These are phyloP conservation scores for Cossypha niveicapilla DNA, from an alignment of 2,797 vertebrate genomes.

Conservation along the genomic window DNA sequence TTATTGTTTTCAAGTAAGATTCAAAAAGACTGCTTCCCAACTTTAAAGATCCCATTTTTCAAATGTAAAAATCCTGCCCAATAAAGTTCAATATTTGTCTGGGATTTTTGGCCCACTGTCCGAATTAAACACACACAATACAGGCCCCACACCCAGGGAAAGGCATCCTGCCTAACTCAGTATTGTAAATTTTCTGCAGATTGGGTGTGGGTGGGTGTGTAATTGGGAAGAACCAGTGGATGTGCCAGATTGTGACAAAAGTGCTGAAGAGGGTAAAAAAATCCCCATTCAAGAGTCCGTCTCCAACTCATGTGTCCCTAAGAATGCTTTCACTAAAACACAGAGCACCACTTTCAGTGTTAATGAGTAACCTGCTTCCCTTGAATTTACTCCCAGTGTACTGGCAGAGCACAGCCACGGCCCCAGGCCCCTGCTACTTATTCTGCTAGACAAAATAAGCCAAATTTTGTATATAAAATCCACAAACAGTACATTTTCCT, in stretches of 20 bases:
- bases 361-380: background rate
- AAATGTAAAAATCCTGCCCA: background rate
- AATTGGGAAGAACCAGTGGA: background rate
- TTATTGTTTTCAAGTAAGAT: constrained; percentile 73
- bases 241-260: background rate
- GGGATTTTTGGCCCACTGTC: background rate
- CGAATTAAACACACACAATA: background rate
- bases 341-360: background rate
- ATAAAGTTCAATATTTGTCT: background rate
- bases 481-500: background rate
- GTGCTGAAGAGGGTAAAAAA: background rate
- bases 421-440: background rate
- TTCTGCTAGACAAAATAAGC: background rate
- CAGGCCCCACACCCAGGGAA: background rate
- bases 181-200: background rate
- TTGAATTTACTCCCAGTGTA: background rate
- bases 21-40: background rate
- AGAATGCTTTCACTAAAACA: background rate
- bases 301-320: background rate
- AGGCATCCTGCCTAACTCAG: background rate
- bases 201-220: too few relatives aligned
- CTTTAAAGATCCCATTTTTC: background rate
- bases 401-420: background rate
- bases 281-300: background rate
- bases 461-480: background rate